Evolutionary conservation across 2,888 invertebrate species (phyloP).

Genomic region (Gibbula magus): DNA sequence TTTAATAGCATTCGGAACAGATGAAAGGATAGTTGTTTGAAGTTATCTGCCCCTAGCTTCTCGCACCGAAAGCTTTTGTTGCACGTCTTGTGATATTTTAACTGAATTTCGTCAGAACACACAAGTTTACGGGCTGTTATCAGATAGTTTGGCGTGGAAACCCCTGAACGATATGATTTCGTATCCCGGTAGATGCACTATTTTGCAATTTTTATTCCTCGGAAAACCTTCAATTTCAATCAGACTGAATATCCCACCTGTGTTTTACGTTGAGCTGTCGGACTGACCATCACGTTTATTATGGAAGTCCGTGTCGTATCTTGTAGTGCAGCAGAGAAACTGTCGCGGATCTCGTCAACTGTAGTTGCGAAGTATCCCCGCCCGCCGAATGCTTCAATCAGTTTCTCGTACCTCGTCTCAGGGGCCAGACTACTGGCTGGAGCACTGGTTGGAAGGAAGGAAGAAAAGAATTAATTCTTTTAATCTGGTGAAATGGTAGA

Average conservation of each 20-base stretch:
- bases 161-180: too few species aligned
- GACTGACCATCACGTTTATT: constrained; percentile 92
- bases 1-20: too few species aligned
- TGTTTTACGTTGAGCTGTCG: constrained; percentile 90
- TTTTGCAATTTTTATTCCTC: too few species aligned
- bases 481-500: background rate
- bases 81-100: background rate
- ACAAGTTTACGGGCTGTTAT: too few species aligned
- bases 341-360: constrained; percentile 84
- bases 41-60: too few species aligned
- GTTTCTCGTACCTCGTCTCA: constrained; percentile 90
- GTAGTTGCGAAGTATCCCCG: constrained; percentile 88
- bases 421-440: constrained; percentile 89
- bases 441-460: constrained; percentile 79
- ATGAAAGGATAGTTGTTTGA: too few species aligned
- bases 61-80: too few species aligned
- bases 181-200: too few species aligned
- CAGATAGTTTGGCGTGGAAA: too few species aligned
- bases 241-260: too few species aligned
- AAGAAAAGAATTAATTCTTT: background rate
- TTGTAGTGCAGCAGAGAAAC: constrained; percentile 82
- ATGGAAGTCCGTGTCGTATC: constrained; percentile 86
- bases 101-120: too few species aligned
- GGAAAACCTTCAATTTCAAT: too few species aligned
- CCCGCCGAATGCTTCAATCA: constrained; percentile 90